Evolutionary conservation across 2,888 invertebrate genomes (phyloP), one percentile per base, ranked within the genome.

Genomic region (Cetonia aurata): DNA sequence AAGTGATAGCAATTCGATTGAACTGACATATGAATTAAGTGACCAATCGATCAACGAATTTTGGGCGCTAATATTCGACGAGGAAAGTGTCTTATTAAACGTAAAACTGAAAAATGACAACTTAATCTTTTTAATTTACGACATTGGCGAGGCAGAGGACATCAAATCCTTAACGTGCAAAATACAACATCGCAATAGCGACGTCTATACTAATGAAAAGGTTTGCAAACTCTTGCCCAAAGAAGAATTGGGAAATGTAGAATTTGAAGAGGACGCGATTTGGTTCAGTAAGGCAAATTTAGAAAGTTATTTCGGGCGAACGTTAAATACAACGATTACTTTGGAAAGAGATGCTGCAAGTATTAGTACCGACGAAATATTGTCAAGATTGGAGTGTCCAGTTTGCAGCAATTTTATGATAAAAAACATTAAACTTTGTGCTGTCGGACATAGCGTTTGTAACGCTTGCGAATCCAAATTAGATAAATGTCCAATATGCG

Each of bases 331-430:
- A 46, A 65, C 55, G 1, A 44, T 70, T 31, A 70, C 69, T 6
- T 37, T 70, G 33, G 62, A 70, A 44, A 53, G 46, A 15, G 65
- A 62, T 33, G 55, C 42, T 41, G 46, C 62, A 12, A 53, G 56
- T 46, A 55, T 65, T 17, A 65, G 53, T 12, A 62, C 31, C 10
- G 55, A 70, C 10, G 52, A 62, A 12, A 46, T 70, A 12, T 55
- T 70, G 48, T 46, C 44, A 44, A 62, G 62, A 25, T 53, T 70
- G 13, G 69, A 70, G 37, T 70, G 69, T 8, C 69, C 69, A 25
- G 60, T 70, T 46, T 70, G 69, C 41, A 70, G 46, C 12, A 62
- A 70, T 56, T 70, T 53, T 17, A 70, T 70, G 69, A 55, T 46
- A 44, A 55, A 44, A 9, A 62, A 70, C 12, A 65, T 70, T 15